Evolutionary conservation across 2,888 invertebrate genomes (phyloP), one percentile per base, ranked within the genome.

Genomic region (Lordiphosa andalusiaca): DNA sequence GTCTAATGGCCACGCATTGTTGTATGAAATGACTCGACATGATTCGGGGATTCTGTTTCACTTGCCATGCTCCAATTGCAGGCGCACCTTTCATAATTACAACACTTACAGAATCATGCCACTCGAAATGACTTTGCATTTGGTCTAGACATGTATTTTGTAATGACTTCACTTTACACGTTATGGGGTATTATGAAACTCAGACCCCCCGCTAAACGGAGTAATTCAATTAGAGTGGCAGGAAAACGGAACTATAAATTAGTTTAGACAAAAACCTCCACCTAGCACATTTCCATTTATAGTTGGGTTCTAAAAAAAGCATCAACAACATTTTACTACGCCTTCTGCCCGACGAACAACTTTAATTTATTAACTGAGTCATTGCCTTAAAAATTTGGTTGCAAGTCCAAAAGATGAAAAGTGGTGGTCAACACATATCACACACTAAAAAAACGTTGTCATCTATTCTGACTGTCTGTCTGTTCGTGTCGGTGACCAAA

Each of bases 21-120:
- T 46, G 49, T 42, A 35, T 58, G 41, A 54, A 69, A 75, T 73
- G 84, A 83, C 54, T 77, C 58, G 84, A 71, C 74, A 84, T 63
- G 66, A 84, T 73, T 73, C 44, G 36, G 61, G 55, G 56, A 71
- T 63, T 73, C 71, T 54, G 39, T 57, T 53, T 56, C 57, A 57
- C 59, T 44, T 56, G 42, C 13, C 37, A 44, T 44, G 54, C 57
- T 53, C 69, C 69, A 70, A 16, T 75, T 68, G 69, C 73, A 30
- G n/a, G 39, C 47, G 49, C 48, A 47, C 59, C 52, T 16, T 51
- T 52, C 63, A 47, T 59, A 23, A 30, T 35, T 35, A 47, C 41
- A 35, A 19, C 38, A 51, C 16, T 36, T 37, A 72, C 63, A 80
- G 84, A 83, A 76, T 76, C 76, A 76, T 76, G 74, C 63, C 58